These are phyloP conservation scores for Erethizon dorsatum DNA, from an alignment of 2,797 vertebrate species.

Conservation along the genomic window DNA sequence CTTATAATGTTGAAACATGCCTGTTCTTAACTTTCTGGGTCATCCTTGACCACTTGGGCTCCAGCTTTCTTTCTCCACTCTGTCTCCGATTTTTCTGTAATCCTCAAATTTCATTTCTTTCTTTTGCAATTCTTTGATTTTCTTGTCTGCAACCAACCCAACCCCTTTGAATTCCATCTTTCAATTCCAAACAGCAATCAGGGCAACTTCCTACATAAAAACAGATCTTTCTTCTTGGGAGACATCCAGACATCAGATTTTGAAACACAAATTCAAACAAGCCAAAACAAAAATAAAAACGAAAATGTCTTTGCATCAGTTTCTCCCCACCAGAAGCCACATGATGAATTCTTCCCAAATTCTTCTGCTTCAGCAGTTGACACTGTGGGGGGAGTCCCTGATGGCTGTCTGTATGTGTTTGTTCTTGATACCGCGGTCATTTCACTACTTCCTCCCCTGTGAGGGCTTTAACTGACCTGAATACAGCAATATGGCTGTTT, in stretches of 20 bases:
- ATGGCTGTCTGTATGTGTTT: neutral
- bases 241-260: neutral
- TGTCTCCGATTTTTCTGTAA: neutral
- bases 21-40: neutral
- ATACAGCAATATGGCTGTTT: neutral
- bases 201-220: neutral
- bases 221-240: neutral
- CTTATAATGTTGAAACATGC: no score
- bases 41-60: neutral
- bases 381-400: neutral
- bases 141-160: neutral
- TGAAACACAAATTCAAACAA: neutral
- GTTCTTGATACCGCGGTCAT: neutral
- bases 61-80: no score
- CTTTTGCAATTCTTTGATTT: neutral
- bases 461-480: neutral
- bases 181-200: neutral
- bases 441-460: neutral
- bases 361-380: neutral
- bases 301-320: neutral
- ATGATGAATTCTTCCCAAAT: rapidly evolving
- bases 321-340: neutral
- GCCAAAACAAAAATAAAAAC: neutral
- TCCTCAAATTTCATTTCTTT: neutral
- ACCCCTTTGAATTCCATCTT: neutral